Conservation (phyloP, 2,888 invertebrate species). For the Synergus laeviventris region DNA sequence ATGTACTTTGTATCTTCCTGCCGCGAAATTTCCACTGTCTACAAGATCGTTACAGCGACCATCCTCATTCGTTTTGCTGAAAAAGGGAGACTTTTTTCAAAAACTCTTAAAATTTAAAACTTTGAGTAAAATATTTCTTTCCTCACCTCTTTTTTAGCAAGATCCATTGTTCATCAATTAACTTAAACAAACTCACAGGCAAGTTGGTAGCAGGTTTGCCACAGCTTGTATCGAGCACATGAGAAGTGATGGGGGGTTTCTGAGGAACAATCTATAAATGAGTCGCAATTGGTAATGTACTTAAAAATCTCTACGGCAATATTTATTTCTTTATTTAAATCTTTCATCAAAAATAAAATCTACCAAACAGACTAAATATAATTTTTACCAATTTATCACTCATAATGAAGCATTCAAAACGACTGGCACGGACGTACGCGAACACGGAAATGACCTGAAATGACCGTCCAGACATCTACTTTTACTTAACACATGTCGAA, state of each 20-base stretch:
- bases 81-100: slow-evolving; percentile 51
- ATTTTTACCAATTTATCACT: background rate
- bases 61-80: slow-evolving; percentile 80
- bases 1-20: slow-evolving; percentile 85
- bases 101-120: background rate
- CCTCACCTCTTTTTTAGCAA: slow-evolving; percentile 77
- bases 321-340: background rate
- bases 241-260: slow-evolving; percentile 76
- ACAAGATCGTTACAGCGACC: slow-evolving; percentile 83
- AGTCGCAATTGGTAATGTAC: background rate
- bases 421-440: background rate
- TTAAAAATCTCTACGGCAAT: background rate
- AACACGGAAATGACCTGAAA: too few species aligned
- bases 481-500: background rate
- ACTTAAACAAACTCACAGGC: slow-evolving; percentile 81
- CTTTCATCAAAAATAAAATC: background rate
- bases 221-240: slow-evolving; percentile 83
- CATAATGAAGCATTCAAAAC: background rate
- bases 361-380: background rate
- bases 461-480: background rate
- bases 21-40: slow-evolving; percentile 77
- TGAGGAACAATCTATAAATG: slow-evolving; percentile 10
- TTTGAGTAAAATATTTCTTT: background rate
- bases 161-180: slow-evolving; percentile 80
- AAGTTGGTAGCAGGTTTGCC: slow-evolving; percentile 82